Conservation (phyloP, 2,888 invertebrate genomes). For the Julus scanicus region DNA sequence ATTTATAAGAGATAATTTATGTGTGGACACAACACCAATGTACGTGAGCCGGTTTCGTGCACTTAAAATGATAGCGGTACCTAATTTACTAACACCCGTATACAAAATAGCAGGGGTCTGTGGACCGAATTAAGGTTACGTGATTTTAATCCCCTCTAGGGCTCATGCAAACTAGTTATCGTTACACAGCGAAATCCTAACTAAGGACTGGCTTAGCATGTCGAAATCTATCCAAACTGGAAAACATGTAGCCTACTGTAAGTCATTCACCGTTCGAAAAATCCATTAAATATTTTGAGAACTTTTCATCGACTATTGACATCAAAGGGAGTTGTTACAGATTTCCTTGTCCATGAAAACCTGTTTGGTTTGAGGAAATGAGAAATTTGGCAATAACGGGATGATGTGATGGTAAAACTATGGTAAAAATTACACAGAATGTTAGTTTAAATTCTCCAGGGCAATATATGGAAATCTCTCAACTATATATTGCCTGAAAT, state of each 20-base stretch:
- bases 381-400: too few species aligned
- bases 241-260: neutral
- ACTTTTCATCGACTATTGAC: too few species aligned
- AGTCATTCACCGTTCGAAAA: neutral
- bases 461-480: too few species aligned
- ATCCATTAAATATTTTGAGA: too few species aligned
- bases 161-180: constrained; percentile 21
- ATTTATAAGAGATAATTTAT: constrained; percentile 28
- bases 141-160: constrained; percentile 14
- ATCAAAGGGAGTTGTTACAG: too few species aligned
- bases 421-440: too few species aligned
- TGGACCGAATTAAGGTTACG: constrained; percentile 49
- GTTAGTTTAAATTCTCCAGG: too few species aligned
- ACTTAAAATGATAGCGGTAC: constrained; percentile 36
- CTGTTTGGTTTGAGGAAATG: too few species aligned
- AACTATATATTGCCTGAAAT: too few species aligned
- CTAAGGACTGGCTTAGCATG: neutral
- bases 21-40: constrained; percentile 4
- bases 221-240: neutral
- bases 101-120: constrained; percentile 41
- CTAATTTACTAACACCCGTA: constrained; percentile 15
- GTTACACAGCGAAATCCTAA: neutral
- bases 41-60: constrained; percentile 23
- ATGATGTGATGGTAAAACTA: too few species aligned
- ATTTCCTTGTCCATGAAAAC: too few species aligned